phyloP scores from a whole-genome alignment of 1,140 invertebrate species.

The Aphelenchoides besseyi region DNA sequence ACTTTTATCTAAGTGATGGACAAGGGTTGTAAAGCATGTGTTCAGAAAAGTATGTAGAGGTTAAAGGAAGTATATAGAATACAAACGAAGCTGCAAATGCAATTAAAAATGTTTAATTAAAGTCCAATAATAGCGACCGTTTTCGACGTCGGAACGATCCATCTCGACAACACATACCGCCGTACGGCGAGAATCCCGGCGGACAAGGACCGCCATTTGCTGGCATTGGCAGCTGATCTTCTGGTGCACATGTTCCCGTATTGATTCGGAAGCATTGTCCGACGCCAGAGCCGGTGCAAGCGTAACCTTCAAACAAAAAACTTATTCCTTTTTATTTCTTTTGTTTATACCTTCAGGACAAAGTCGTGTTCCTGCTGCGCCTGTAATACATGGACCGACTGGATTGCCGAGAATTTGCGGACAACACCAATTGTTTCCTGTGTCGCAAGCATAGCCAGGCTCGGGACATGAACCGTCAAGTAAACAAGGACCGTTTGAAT shows the following conservation, averaged over 20 bases:
- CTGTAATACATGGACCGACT: constrained; percentile 42
- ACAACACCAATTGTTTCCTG: constrained; percentile 50
- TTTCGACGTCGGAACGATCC: constrained; percentile 5
- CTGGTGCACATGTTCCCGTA: constrained; percentile 40
- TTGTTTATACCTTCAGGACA: constrained; percentile 45
- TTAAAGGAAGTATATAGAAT: constrained; percentile 8
- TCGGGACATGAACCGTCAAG: constrained; percentile 34
- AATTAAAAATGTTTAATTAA: neutral
- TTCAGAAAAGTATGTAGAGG: too few species aligned
- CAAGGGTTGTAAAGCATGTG: too few species aligned
- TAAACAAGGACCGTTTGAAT: constrained; percentile 50
- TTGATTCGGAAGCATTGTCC: constrained; percentile 35
- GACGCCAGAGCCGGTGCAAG: constrained; percentile 33
- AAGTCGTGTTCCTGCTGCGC: constrained; percentile 40
- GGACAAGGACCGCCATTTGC: constrained; percentile 31
- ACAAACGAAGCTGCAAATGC: neutral
- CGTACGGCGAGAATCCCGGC: constrained; percentile 30
- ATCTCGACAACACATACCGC: constrained; percentile 32
- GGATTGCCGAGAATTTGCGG: constrained; percentile 48
- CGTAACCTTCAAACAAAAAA: constrained; percentile 29
- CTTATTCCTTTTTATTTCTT: constrained; percentile 2
- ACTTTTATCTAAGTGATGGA: too few species aligned
- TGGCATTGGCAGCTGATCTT: constrained; percentile 35
- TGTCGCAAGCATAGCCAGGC: constrained; percentile 53
- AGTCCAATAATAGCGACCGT: constrained; percentile 1